Evolutionary conservation across 2,888 invertebrate genomes (phyloP), one percentile per base, ranked within the genome.

Genomic region (Tanytarsus gracilentus): DNA sequence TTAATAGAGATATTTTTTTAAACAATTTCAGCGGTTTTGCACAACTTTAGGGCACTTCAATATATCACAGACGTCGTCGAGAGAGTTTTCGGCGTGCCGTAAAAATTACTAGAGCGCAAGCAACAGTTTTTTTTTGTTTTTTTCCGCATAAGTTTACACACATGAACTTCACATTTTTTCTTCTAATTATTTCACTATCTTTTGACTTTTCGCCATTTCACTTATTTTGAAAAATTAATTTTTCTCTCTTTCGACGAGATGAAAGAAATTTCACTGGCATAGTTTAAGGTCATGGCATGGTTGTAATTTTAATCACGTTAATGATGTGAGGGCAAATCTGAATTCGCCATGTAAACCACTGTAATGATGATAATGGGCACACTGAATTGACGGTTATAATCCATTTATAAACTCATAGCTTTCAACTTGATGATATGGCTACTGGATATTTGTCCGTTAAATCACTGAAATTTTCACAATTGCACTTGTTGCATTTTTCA

Each of bases 21-120:
- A 18, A 44, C 44, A 44, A 23, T 44, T 44, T 44, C 21, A 44
- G n/a, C 23, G 44, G n/a, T 27, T 51, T 27, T 26, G 21, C 7
- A 23, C 9, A 48, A 23, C 16, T 9, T 23, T 48, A 7, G 33
- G 33, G 33, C 3, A 33, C 14, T 33, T 33, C 33, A 33, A 33
- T 33, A 33, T 33, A 33, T 33, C 33, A 33, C 33, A n/a, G n/a
- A 11, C 6, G 33, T 11, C n/a, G 33, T n/a, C n/a, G 33, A 11
- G 33, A 33, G 33, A 11, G 9, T 33, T n/a, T 36, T 36, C 36
- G 44, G 18, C 21, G 33, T n/a, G 33, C 33, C 11, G 23, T 44
- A 44, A 44, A 44, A 44, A 44, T 44, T 44, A 44, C 18, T 44
- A 44, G 44, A 44, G 44, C 44, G 44, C 21, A 44, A 44, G 44